A percentile compares a stretch with the other conserved stretches of the same genome.
These are phyloP conservation scores for Danaus melanippus DNA, from an alignment of 1,140 invertebrate species.

Conservation along the genomic window DNA sequence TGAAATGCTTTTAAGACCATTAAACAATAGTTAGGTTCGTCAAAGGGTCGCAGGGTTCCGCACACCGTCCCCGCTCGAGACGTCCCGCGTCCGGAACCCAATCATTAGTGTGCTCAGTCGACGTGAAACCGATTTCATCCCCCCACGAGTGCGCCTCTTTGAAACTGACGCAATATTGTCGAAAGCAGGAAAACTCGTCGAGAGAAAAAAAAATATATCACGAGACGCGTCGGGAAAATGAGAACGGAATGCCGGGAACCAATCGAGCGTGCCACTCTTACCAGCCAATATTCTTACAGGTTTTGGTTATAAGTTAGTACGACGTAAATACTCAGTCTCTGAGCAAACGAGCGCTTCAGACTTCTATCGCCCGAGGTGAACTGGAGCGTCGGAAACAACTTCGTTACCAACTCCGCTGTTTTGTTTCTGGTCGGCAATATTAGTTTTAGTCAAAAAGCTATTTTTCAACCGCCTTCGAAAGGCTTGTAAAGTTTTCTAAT, in stretches of 20 bases:
- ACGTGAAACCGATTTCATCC: constrained; percentile 68
- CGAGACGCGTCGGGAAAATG: constrained; percentile 50
- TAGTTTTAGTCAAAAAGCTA: constrained; percentile 70
- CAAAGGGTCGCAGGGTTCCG: constrained; percentile 44
- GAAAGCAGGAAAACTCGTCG: constrained; percentile 66
- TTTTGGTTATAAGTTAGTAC: constrained; percentile 53
- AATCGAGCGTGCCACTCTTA: constrained; percentile 55
- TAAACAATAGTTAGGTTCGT: constrained; percentile 49
- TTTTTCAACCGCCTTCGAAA: constrained; percentile 65
- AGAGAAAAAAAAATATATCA: constrained; percentile 42
- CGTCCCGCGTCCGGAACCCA: constrained; percentile 55
- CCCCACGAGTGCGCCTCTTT: constrained; percentile 53
- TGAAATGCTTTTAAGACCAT: constrained; percentile 65
- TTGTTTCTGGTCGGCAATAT: constrained; percentile 63
- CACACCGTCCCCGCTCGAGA: constrained; percentile 27
- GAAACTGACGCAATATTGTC: constrained; percentile 67
- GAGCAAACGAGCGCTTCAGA: constrained; percentile 30
- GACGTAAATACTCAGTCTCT: constrained; percentile 33
- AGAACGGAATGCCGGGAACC: constrained; percentile 53
- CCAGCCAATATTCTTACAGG: constrained; percentile 49
- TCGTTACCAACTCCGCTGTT: constrained; percentile 63
- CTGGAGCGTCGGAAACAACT: constrained; percentile 53
- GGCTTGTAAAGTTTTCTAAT: constrained; percentile 67
- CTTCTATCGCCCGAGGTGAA: constrained; percentile 54
- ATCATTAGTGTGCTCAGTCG: constrained; percentile 70